Evolutionary conservation across 1,140 invertebrate species (phyloP).

Genomic region (Pectinophora gossypiella): DNA sequence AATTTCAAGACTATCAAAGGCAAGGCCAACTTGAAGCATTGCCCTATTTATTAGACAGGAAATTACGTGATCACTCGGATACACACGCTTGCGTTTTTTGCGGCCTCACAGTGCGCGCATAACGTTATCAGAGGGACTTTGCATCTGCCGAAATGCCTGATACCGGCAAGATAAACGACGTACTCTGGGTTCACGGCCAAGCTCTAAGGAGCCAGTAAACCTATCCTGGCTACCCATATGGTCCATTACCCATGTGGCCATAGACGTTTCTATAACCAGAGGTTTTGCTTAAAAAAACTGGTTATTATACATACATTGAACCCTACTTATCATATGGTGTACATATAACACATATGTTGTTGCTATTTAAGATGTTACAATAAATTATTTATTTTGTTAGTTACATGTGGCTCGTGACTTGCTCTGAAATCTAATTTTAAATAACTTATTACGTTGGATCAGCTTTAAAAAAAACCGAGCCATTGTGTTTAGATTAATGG

Average conservation of each 20-base stretch:
- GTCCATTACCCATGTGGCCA: conserved; percentile 30
- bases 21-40: background rate
- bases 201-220: conserved; percentile 34
- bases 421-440: no score
- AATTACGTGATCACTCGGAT: conserved; percentile 16
- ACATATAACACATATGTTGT: conserved; percentile 21
- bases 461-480: no score
- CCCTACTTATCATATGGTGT: conserved; percentile 16
- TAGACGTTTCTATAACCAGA: conserved; percentile 13
- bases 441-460: no score
- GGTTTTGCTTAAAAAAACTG: conserved; percentile 15
- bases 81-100: conserved; percentile 19
- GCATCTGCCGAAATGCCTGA: conserved; percentile 58
- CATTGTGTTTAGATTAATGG: no score
- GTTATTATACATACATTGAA: conserved; percentile 28
- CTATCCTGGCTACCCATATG: conserved; percentile 27
- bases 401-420: no score
- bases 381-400: background rate
- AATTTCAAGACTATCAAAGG: background rate
- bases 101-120: conserved; percentile 15
- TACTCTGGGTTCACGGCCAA: conserved; percentile 52
- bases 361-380: conserved; percentile 20
- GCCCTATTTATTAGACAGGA: conserved; percentile 8
- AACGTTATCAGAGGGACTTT: conserved; percentile 46
- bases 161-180: conserved; percentile 42